These are phyloP conservation scores for Acrobasis consociella DNA, from an alignment of 2,888 invertebrate genomes.

Conservation along the genomic window DNA sequence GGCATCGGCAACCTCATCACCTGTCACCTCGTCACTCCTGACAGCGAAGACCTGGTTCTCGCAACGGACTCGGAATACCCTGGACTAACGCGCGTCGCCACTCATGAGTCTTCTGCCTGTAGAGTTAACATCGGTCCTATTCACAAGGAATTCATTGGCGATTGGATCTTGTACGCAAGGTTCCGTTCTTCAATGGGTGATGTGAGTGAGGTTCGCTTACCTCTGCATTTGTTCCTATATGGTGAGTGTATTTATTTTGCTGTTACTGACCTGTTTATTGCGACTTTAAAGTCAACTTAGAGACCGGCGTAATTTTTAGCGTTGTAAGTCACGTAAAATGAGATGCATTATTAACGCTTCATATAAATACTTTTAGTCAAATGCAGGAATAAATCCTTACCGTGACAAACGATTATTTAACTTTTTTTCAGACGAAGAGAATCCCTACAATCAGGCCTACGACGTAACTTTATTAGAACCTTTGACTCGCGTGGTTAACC, in stretches of 20 bases:
- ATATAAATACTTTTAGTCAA: no score
- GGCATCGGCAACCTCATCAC: conserved; percentile 32
- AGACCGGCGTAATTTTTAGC: no score
- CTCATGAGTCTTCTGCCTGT: conserved; percentile 33
- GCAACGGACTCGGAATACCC: conserved; percentile 40
- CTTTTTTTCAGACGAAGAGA: conserved; percentile 42
- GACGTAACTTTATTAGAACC: conserved; percentile 40
- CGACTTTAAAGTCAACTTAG: no score
- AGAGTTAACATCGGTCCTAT: conserved; percentile 46
- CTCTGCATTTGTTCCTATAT: conserved; percentile 45
- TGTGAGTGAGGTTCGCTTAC: conserved; percentile 38
- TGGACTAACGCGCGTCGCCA: conserved; percentile 19
- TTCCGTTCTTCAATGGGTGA: conserved; percentile 32
- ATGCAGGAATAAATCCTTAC: no score
- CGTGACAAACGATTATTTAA: no score
- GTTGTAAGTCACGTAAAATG: no score
- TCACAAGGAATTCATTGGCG: conserved; percentile 37
- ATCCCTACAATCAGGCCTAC: conserved; percentile 48
- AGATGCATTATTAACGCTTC: no score
- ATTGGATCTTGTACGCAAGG: conserved; percentile 49
- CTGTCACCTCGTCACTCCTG: conserved; percentile 52
- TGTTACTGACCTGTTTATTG: no score
- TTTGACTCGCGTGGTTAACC: conserved; percentile 36
- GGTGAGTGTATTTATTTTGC: conserved; percentile 44
- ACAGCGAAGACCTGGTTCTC: conserved; percentile 36